Evolutionary conservation across 2,113 vertebrate species (phyloP).

Genomic region (Cynocephalus volans): DNA sequence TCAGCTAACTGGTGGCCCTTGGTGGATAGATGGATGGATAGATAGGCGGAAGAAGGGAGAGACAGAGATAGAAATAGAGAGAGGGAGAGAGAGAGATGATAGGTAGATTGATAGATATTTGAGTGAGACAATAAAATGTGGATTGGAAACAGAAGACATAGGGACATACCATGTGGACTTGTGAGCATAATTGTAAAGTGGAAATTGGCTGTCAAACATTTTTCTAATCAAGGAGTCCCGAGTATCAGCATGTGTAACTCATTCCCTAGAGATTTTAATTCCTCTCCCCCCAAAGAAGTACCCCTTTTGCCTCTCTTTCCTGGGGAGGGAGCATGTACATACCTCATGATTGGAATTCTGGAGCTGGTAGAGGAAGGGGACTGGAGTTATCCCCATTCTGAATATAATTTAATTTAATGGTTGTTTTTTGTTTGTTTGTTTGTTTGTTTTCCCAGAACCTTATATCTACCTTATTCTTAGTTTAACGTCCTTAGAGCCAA

Average conservation of each 20-base stretch:
- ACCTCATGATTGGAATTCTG: neutral
- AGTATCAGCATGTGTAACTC: neutral
- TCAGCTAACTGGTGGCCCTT: neutral
- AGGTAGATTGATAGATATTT: neutral
- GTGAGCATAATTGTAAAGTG: neutral
- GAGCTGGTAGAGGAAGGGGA: neutral
- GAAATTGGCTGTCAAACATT: neutral
- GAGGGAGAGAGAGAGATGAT: too few relatives aligned
- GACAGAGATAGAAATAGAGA: neutral
- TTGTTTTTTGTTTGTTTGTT: neutral
- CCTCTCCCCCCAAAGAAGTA: neutral
- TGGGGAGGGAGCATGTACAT: neutral
- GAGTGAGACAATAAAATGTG: neutral
- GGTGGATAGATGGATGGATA: neutral
- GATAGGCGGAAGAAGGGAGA: neutral
- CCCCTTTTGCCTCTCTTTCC: neutral
- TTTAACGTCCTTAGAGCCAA: neutral
- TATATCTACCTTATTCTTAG: neutral
- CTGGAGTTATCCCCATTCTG: neutral
- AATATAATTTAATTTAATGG: slow-evolving; percentile 12
- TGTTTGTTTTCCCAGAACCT: neutral
- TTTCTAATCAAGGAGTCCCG: neutral
- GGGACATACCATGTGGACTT: neutral
- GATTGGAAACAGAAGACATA: neutral
- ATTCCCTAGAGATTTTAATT: neutral